Base-by-base conservation (phyloP, 2,113 vertebrate genomes). In the Stomatorhinus ivindoensis region DNA sequence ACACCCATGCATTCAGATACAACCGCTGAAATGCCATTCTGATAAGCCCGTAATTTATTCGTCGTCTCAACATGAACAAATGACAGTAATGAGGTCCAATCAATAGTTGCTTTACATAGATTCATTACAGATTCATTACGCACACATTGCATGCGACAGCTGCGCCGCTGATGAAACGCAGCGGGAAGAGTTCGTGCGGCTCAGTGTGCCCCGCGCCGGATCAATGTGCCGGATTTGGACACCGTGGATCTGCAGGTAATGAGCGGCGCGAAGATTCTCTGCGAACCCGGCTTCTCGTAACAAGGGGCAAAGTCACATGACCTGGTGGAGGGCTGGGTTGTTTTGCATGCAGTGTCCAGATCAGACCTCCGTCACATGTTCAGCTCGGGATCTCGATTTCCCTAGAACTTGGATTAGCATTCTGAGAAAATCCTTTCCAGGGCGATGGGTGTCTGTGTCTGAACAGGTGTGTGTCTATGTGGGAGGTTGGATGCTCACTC, bases 81-180 rank as follows among this genome's bases (percentile, higher is more conserved):
- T 86, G 46, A 51, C 48, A 47, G 85, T 51, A 86, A 51, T 31
- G 85, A 87, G 85, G 50, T 87, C 48, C 47, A 53, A 50, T 50
- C 84, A 50, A 87, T 87, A 53, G 85, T 87, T 35, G 50, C 85
- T 35, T 87, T 53, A 53, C 85, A 53, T 53, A 87, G 85, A 87
- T 48, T 53, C 50, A 53, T 86, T 51, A 86, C n/a, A 53, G 39
- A 27, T 86, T 86, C 13, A 35, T 48, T 53, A 27, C 10, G 27
- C 85, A 15, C 46, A 6, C 9, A n/a, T n/a, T 27, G 47, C 85
- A 50, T 27, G 47, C n/a, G 48, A 51, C 48, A 47, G 48, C 50
- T 87, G 48, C 47, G 35, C 50, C 21, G 19, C 53, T 58, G 51
- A 86, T 86, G 85, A 86, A 21, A 86, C 48, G 44, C 85, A 47